Evolutionary conservation across 2,113 vertebrate genomes (phyloP), one percentile per base, ranked within the genome.

Genomic region (Dasypus novemcinctus): DNA sequence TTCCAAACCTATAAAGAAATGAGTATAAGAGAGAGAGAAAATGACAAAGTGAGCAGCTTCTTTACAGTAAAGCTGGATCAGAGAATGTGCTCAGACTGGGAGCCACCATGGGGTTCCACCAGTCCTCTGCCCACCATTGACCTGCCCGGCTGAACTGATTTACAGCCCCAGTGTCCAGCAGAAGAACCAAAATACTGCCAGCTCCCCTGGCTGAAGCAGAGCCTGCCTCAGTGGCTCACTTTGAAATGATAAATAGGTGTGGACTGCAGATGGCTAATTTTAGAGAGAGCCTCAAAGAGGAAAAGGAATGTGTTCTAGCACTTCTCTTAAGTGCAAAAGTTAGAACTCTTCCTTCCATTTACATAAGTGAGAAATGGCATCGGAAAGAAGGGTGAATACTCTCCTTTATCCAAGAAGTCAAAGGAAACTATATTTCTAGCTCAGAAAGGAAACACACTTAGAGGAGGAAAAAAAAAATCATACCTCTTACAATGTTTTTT

Each of bases 91-190:
- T 46, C 27, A 43, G 23, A 41, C n/a, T 21, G 12, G 21, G 4
- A 4, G 3, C 36, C 9, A 7, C 18, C 2, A 0, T 33, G 57
- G 5, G 46, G n/a, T 92, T 84, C 20, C 49, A 31, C 20, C 11
- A 13, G 21, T 17, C 5, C 31, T 21, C 29, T 0, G 1, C 18
- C 8, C n/a, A 15, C 15, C 7, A 12, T 1, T 43, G 49, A 25
- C 74, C 63, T 79, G 17, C 11, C n/a, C 64, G 25, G 12, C 15
- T 23, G 15, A 69, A 31, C 1, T 23, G 10, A 38, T 13, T 14
- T 4, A 9, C 1, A 38, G 18, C 31, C 4, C 57, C 8, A 0
- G 1, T 71, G 29, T 61, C 11, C 29, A 46, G 21, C 27, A 14
- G 31, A 68, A 61, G 6, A 88, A 7, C 15, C 46, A 80, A 17